Conservation (phyloP, 2,797 vertebrate species). For the Nannoperca obscura region DNA sequence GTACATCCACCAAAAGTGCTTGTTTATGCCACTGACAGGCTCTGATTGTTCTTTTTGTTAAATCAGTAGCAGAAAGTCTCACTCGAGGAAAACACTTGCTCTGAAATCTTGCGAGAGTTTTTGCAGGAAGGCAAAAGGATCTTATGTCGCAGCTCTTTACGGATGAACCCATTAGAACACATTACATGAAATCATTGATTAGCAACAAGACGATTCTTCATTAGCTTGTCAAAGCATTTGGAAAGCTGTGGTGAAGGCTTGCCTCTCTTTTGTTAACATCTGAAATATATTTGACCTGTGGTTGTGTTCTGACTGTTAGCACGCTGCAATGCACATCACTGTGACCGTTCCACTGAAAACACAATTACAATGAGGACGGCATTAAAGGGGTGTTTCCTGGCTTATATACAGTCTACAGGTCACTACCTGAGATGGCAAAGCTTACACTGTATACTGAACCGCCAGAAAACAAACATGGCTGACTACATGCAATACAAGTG, state of each 20-base stretch:
- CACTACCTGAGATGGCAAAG: neutral
- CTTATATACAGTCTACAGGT: neutral
- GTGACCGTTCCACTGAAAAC: constrained; percentile 14
- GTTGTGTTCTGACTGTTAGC: neutral
- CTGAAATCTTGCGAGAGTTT: no score
- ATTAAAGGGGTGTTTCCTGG: neutral
- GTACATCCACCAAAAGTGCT: no score
- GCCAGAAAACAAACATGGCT: neutral
- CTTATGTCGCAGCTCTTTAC: no score
- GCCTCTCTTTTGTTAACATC: neutral
- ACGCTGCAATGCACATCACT: neutral
- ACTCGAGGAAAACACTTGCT: no score
- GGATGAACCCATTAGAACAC: neutral
- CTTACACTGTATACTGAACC: neutral
- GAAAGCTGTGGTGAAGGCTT: neutral
- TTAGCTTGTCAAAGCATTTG: neutral
- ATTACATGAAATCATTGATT: constrained; percentile 7
- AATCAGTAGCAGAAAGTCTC: no score
- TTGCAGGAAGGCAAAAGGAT: no score
- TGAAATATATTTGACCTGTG: neutral
- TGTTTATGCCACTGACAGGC: no score
- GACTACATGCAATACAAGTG: neutral
- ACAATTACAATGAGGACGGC: neutral
- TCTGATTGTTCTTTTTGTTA: no score
- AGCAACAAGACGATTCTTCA: neutral